Conservation (phyloP, 2,797 vertebrate genomes). For the Sebastes nivosus region DNA sequence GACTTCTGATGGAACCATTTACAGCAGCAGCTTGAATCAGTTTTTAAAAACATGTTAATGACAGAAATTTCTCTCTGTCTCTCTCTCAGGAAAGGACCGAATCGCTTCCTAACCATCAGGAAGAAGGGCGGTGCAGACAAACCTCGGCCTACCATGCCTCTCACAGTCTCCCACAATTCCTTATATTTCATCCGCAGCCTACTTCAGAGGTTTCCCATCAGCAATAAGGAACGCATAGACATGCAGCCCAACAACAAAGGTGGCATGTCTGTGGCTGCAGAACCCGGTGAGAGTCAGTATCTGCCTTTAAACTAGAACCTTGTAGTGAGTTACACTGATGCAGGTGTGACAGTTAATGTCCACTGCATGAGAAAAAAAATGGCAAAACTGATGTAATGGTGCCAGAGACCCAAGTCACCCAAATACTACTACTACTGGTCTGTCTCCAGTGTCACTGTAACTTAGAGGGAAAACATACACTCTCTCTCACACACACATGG, state of each 20-base stretch:
- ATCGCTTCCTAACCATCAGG: slow-evolving; percentile 88
- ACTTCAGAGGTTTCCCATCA: slow-evolving; percentile 89
- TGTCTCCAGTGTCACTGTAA: too few species aligned
- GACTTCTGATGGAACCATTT: background rate
- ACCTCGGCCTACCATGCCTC: slow-evolving; percentile 81
- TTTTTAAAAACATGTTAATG: background rate
- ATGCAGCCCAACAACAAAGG: slow-evolving; percentile 84
- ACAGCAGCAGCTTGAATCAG: too few species aligned
- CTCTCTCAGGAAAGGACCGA: slow-evolving; percentile 86
- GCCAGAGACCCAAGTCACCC: too few species aligned
- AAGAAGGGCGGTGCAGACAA: slow-evolving; percentile 87
- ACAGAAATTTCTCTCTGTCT: background rate
- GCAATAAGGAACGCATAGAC: slow-evolving; percentile 87
- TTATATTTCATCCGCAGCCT: slow-evolving; percentile 81
- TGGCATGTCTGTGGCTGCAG: slow-evolving; percentile 71
- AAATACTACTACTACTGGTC: too few species aligned
- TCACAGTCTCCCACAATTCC: slow-evolving; percentile 83
- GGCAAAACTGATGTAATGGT: background rate
- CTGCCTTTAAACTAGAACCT: background rate
- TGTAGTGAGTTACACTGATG: background rate
- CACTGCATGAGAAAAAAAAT: background rate
- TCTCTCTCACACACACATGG: too few species aligned
- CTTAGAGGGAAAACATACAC: too few species aligned
- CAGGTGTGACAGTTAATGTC: background rate
- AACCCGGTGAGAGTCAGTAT: slow-evolving; percentile 80